phyloP scores from a whole-genome alignment of 1,140 invertebrate genomes.

The Ceratoteleas bidentatus region DNA sequence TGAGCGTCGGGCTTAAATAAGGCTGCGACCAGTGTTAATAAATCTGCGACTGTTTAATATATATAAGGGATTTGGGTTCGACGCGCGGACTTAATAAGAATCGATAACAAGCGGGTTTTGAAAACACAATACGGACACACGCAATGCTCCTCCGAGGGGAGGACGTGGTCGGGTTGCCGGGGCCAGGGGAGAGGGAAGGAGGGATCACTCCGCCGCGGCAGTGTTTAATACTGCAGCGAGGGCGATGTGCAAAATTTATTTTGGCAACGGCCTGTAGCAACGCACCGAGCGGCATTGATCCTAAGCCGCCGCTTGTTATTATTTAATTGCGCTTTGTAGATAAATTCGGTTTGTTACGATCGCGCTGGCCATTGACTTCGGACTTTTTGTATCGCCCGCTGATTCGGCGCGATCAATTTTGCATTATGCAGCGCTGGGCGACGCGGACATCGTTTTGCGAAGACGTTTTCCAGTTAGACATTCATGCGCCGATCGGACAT shows the following conservation, averaged over 20 bases:
- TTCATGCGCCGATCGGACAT: too few relatives aligned
- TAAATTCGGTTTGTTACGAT: conserved; percentile 16
- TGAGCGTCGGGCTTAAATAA: too few relatives aligned
- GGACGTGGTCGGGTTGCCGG: too few relatives aligned
- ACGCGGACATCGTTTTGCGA: too few relatives aligned
- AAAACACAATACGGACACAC: conserved; percentile 47
- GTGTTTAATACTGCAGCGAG: conserved; percentile 46
- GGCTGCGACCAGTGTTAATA: too few relatives aligned
- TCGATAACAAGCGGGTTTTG: conserved; percentile 56
- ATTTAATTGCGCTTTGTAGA: conserved; percentile 49
- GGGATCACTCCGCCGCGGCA: conserved; percentile 36
- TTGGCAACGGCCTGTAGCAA: conserved; percentile 59
- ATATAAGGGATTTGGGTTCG: conserved; percentile 48
- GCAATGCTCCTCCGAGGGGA: conserved; percentile 39
- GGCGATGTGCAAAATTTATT: conserved; percentile 60
- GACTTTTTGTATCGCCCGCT: not conserved
- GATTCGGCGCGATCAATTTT: not conserved
- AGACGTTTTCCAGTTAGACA: too few relatives aligned
- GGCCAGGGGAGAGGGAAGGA: not conserved
- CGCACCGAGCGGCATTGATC: conserved; percentile 50
- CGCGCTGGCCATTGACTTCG: not conserved
- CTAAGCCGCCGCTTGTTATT: conserved; percentile 36
- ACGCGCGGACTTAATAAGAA: conserved; percentile 51
- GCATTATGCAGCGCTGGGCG: not conserved
- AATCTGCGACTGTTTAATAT: conserved; percentile 54